Evolutionary conservation across 2,888 invertebrate species (phyloP).

Genomic region (Drosophila basisetae): DNA sequence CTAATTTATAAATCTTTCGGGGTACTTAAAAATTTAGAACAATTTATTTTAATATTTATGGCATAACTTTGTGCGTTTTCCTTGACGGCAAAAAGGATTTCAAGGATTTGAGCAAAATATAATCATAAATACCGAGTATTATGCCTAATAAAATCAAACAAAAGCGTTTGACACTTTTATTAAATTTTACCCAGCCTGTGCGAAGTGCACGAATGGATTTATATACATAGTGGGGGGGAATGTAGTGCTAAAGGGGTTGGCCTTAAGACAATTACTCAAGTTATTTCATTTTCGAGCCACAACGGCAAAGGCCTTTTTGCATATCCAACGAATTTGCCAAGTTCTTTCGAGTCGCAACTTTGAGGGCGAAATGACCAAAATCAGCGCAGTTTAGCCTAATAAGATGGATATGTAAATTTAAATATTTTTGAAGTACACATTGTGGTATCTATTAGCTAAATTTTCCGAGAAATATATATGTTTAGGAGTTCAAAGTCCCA

Average conservation of each 20-base stretch:
- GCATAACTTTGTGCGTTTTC: constrained; percentile 57
- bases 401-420: neutral
- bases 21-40: constrained; percentile 46
- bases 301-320: constrained; percentile 17
- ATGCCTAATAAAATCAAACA: constrained; percentile 50
- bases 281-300: constrained; percentile 21
- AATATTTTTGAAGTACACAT: neutral
- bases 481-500: neutral
- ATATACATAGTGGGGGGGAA: neutral
- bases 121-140: constrained; percentile 52
- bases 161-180: constrained; percentile 69
- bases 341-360: constrained; percentile 26
- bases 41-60: constrained; percentile 73
- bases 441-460: neutral
- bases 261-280: constrained; percentile 51
- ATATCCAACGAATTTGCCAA: constrained; percentile 26
- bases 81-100: constrained; percentile 23
- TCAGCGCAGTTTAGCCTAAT: neutral
- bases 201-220: constrained; percentile 16
- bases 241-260: neutral
- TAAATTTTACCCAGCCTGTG: constrained; percentile 42
- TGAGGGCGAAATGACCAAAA: constrained; percentile 1
- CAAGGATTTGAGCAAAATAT: constrained; percentile 31
- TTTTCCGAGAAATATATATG: neutral
- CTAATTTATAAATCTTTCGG: constrained; percentile 52